Conservation (phyloP, 2,113 vertebrate species). For the Sorex fumeus region DNA sequence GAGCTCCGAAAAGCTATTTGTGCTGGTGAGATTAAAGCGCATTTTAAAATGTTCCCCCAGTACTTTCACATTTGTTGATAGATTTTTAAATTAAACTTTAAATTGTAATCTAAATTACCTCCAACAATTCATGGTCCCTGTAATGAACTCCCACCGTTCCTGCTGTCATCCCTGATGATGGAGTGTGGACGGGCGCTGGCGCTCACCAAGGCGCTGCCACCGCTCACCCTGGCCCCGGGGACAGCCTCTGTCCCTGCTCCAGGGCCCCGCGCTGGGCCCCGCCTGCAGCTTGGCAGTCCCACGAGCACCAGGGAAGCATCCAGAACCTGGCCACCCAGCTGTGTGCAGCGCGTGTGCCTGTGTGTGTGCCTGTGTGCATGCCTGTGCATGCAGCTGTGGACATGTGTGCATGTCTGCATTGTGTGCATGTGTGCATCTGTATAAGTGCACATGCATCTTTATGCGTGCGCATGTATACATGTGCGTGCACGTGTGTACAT, state of each 20-base stretch:
- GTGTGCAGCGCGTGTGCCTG: not conserved
- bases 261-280: not conserved
- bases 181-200: slow-evolving; percentile 85
- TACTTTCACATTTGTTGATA: slow-evolving; percentile 95
- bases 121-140: slow-evolving; percentile 94
- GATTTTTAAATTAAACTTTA: slow-evolving; percentile 96
- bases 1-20: slow-evolving; percentile 92
- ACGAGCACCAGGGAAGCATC: not conserved
- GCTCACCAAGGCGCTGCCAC: not conserved
- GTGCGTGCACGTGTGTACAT: too few species aligned
- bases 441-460: too few species aligned
- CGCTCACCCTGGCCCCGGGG: too few species aligned
- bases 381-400: too few species aligned
- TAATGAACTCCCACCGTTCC: slow-evolving; percentile 93
- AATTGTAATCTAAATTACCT: slow-evolving; percentile 96
- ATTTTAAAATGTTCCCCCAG: slow-evolving; percentile 93
- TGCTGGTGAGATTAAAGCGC: slow-evolving; percentile 92
- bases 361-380: not conserved
- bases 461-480: too few species aligned
- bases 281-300: too few species aligned
- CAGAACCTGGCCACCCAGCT: too few species aligned
- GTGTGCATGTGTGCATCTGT: too few species aligned
- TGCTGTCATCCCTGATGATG: slow-evolving; percentile 91
- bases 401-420: too few species aligned
- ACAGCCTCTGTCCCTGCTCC: not conserved